phyloP scores from a whole-genome alignment of 1,140 invertebrate genomes.

The Drosophila biarmipes region DNA sequence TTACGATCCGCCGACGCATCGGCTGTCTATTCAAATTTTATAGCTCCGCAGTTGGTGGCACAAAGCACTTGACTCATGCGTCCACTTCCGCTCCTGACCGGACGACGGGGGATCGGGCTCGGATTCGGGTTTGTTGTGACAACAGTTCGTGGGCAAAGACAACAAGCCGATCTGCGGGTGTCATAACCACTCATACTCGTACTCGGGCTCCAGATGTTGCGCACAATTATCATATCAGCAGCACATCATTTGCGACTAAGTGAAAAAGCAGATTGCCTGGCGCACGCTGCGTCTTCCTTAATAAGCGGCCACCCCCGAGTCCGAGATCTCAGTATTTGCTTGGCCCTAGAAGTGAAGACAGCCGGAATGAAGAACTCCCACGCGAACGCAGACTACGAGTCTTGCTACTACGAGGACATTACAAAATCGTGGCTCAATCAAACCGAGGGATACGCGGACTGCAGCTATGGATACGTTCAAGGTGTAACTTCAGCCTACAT shows the following conservation, averaged over 20 bases:
- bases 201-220: slow-evolving; percentile 66
- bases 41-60: slow-evolving; percentile 34
- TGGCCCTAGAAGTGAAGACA: slow-evolving; percentile 16
- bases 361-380: slow-evolving; percentile 52
- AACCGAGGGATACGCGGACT: slow-evolving; percentile 48
- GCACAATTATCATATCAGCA: slow-evolving; percentile 77
- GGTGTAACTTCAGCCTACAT: slow-evolving; percentile 7
- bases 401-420: slow-evolving; percentile 40
- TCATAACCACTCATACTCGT: slow-evolving; percentile 63
- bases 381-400: slow-evolving; percentile 6
- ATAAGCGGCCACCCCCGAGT: slow-evolving; percentile 34
- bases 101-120: slow-evolving; percentile 36
- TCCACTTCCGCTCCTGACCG: slow-evolving; percentile 60
- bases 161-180: slow-evolving; percentile 67
- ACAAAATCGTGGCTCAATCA: slow-evolving; percentile 35
- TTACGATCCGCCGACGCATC: slow-evolving; percentile 33
- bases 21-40: slow-evolving; percentile 47
- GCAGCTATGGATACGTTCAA: slow-evolving; percentile 29
- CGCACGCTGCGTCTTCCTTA: slow-evolving; percentile 33
- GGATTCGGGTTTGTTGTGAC: slow-evolving; percentile 65
- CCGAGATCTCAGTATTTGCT: slow-evolving; percentile 53
- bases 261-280: slow-evolving; percentile 70
- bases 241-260: slow-evolving; percentile 77
- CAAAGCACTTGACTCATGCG: slow-evolving; percentile 77
- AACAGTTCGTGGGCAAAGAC: slow-evolving; percentile 46